phyloP scores from a whole-genome alignment of 2,797 vertebrate genomes.

The Argyrosomus regius region DNA sequence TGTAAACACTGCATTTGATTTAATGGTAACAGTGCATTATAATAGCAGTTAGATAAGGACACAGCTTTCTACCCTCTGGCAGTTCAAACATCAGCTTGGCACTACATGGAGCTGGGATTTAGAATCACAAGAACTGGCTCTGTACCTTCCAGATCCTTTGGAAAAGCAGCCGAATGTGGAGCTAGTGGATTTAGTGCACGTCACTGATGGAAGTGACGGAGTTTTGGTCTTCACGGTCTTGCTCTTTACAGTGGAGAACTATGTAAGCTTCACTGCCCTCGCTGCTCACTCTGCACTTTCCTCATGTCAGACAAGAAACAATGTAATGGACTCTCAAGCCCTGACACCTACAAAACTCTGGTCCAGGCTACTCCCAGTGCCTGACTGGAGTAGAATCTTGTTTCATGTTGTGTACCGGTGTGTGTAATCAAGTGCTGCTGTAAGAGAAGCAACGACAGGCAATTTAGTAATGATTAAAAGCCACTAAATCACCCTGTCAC shows the following conservation, averaged over 20 bases:
- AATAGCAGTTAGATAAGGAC: constrained; percentile 35
- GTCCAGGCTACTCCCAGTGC: constrained; percentile 5
- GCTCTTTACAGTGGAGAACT: constrained; percentile 50
- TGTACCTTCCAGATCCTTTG: constrained; percentile 44
- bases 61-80: constrained; percentile 21
- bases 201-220: constrained; percentile 48
- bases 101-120: constrained; percentile 47
- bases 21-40: constrained; percentile 5
- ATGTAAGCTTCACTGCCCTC: constrained; percentile 30
- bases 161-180: constrained; percentile 45
- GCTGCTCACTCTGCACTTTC: constrained; percentile 57
- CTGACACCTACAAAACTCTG: constrained; percentile 10
- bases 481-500: constrained; percentile 67
- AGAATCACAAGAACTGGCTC: constrained; percentile 52
- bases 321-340: constrained; percentile 10
- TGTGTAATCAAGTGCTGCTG: constrained; percentile 64
- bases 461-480: constrained; percentile 76
- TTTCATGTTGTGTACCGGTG: constrained; percentile 48
- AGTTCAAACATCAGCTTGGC: constrained; percentile 52
- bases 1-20: constrained; percentile 23
- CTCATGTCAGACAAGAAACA: constrained; percentile 28
- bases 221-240: constrained; percentile 36
- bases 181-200: constrained; percentile 53
- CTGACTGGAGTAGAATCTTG: constrained; percentile 32
- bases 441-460: constrained; percentile 51